Evolutionary conservation across 1,140 invertebrate species (phyloP).

Genomic region (Octopus sinensis): DNA sequence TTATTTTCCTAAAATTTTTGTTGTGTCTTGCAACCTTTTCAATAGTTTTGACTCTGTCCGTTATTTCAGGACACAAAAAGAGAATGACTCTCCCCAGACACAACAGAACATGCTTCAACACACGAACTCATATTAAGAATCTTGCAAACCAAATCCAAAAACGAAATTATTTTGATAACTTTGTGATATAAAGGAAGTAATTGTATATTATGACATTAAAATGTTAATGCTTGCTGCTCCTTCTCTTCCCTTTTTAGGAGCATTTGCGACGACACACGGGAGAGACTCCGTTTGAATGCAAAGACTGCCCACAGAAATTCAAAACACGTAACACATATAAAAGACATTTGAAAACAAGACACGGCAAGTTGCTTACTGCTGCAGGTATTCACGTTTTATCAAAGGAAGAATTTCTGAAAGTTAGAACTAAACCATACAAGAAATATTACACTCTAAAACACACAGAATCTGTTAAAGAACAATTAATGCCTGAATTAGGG

Average conservation of each 20-base stretch:
- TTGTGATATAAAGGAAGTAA: too few species aligned
- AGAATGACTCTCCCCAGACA: too few species aligned
- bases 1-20: too few species aligned
- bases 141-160: too few species aligned
- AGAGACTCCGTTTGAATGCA: slow-evolving; percentile 68
- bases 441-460: slow-evolving; percentile 13
- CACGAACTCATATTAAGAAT: too few species aligned
- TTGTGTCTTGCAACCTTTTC: too few species aligned
- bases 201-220: too few species aligned
- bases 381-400: slow-evolving; percentile 61
- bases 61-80: too few species aligned
- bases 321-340: slow-evolving; percentile 70
- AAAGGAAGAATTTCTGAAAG: slow-evolving; percentile 63
- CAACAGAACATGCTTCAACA: too few species aligned
- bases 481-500: too few species aligned
- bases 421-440: slow-evolving; percentile 55
- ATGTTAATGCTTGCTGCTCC: not conserved
- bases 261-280: slow-evolving; percentile 68
- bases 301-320: slow-evolving; percentile 65
- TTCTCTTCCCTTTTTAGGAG: slow-evolving; percentile 54
- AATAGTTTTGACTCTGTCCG: too few species aligned
- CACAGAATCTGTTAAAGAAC: not conserved
- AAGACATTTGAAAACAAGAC: slow-evolving; percentile 63
- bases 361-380: slow-evolving; percentile 65
- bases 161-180: too few species aligned